phyloP scores from a whole-genome alignment of 2,888 invertebrate species.

The Dyspetes luteomarginatus region DNA sequence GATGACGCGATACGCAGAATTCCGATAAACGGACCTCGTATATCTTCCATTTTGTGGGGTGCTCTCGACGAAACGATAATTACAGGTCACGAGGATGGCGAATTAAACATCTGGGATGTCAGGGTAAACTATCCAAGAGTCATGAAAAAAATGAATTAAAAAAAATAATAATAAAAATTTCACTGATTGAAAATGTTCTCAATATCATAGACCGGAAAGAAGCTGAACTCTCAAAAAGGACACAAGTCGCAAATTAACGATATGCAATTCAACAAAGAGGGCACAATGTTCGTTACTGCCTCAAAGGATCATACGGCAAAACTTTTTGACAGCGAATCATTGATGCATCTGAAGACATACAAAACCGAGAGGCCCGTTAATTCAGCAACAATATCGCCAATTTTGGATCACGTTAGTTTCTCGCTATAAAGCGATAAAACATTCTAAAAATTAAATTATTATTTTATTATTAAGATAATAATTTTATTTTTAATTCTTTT shows the following conservation, averaged over 20 bases:
- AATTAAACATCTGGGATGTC: slow-evolving; percentile 96
- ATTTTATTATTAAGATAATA: not conserved
- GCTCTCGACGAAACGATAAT: slow-evolving; percentile 95
- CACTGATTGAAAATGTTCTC: not conserved
- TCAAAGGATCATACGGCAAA: slow-evolving; percentile 98
- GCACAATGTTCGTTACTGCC: slow-evolving; percentile 98
- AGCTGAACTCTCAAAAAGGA: slow-evolving; percentile 90
- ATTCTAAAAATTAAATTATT: not conserved
- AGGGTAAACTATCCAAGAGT: slow-evolving; percentile 87
- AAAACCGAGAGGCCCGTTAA: slow-evolving; percentile 99
- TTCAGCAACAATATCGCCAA: slow-evolving; percentile 98
- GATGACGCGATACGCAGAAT: slow-evolving; percentile 91
- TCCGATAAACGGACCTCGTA: slow-evolving; percentile 92
- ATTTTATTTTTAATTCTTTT: slow-evolving; percentile 25
- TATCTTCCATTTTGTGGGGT: slow-evolving; percentile 97
- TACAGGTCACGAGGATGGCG: slow-evolving; percentile 97
- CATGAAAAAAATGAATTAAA: too few relatives aligned
- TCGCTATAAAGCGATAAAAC: not conserved
- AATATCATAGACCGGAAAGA: slow-evolving; percentile 90
- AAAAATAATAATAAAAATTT: too few relatives aligned
- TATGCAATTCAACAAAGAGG: slow-evolving; percentile 97
- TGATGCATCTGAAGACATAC: slow-evolving; percentile 96
- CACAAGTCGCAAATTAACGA: slow-evolving; percentile 96
- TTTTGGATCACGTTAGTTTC: slow-evolving; percentile 92
- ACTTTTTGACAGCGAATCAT: slow-evolving; percentile 94